These are phyloP conservation scores for Aphelenchoides besseyi DNA, from an alignment of 1,140 invertebrate species.

Conservation along the genomic window DNA sequence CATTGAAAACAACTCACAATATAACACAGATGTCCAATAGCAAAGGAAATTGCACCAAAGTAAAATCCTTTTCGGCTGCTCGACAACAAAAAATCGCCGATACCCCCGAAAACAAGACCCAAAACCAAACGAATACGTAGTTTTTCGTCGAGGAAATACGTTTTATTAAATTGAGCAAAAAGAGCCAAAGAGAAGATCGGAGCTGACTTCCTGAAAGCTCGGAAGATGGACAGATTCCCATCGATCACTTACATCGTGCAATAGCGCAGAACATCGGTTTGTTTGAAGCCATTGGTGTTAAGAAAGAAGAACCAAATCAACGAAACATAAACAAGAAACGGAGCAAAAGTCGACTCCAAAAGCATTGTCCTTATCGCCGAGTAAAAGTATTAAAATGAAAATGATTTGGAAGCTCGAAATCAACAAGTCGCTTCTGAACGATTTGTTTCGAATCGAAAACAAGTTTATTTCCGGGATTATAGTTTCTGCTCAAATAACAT, in stretches of 20 bases:
- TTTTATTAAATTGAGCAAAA: not conserved
- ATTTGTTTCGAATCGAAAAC: not conserved
- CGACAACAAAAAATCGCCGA: slow-evolving; percentile 21
- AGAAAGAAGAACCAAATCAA: slow-evolving; percentile 5
- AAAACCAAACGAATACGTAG: not conserved
- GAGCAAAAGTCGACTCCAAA: not conserved
- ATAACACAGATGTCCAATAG: slow-evolving; percentile 11
- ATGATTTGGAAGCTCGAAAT: not conserved
- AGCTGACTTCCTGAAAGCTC: not conserved
- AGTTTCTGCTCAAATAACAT: too few relatives aligned
- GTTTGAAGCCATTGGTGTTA: slow-evolving; percentile 11
- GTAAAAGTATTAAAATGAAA: not conserved
- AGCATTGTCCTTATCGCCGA: not conserved
- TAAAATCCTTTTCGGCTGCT: not conserved
- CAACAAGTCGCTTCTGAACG: not conserved
- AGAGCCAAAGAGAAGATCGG: not conserved
- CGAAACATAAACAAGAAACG: not conserved
- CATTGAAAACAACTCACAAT: slow-evolving; percentile 1
- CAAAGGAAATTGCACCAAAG: slow-evolving; percentile 2
- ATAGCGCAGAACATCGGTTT: not conserved
- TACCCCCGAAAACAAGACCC: not conserved
- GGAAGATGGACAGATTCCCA: not conserved
- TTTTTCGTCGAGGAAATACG: not conserved
- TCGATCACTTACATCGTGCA: slow-evolving; percentile 5
- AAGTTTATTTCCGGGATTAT: too few relatives aligned